These are phyloP conservation scores for Acrobasis consociella DNA, from an alignment of 2,888 invertebrate genomes.

Conservation along the genomic window DNA sequence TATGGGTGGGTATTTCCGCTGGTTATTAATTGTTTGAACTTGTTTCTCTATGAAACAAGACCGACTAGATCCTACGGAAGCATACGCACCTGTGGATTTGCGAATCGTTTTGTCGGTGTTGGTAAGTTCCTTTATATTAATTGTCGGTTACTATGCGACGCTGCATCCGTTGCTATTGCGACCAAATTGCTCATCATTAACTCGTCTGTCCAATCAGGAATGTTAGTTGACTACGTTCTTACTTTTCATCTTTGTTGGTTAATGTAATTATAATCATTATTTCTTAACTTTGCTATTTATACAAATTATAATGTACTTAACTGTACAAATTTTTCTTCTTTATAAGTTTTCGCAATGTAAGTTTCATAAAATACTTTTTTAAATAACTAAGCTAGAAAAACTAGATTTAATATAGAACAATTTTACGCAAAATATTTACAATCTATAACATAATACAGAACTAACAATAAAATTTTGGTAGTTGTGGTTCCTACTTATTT, in stretches of 20 bases:
- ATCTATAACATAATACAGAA: too few species aligned
- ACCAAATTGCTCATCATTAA: slow-evolving; percentile 64
- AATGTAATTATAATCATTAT: slow-evolving; percentile 22
- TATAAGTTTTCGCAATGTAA: too few species aligned
- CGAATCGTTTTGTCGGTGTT: slow-evolving; percentile 58
- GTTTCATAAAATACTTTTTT: too few species aligned
- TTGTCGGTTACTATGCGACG: slow-evolving; percentile 62
- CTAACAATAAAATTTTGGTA: too few species aligned
- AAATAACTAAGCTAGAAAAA: too few species aligned
- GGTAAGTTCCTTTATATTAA: slow-evolving; percentile 65
- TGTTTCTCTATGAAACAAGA: slow-evolving; percentile 57
- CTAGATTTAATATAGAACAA: too few species aligned
- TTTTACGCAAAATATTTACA: too few species aligned
- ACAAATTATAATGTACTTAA: too few species aligned
- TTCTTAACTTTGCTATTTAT: background rate
- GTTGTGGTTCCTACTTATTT: too few species aligned
- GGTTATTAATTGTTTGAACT: slow-evolving; percentile 65
- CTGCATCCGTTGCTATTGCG: slow-evolving; percentile 59
- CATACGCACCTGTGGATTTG: slow-evolving; percentile 66
- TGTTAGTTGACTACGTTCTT: slow-evolving; percentile 36
- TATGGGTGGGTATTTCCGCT: slow-evolving; percentile 76
- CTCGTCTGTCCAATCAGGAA: slow-evolving; percentile 49
- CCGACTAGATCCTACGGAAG: slow-evolving; percentile 61
- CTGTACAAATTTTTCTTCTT: too few species aligned
- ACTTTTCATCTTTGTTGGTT: slow-evolving; percentile 28